These are phyloP conservation scores for Cottoperca gobio DNA, from an alignment of 2,797 vertebrate genomes.

Conservation along the genomic window DNA sequence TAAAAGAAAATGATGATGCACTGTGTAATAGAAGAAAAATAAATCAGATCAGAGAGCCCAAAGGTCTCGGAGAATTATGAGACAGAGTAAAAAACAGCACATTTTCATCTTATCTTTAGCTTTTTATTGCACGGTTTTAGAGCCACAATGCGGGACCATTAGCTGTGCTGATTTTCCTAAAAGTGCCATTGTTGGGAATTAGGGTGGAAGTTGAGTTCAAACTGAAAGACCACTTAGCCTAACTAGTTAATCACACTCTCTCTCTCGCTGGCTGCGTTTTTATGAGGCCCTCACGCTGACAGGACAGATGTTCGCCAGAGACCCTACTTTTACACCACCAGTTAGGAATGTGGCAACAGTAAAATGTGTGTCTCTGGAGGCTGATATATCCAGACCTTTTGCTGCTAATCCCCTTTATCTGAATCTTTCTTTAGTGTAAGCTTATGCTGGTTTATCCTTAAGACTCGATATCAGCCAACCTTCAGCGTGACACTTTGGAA, in stretches of 20 bases:
- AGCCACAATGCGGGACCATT: slow-evolving; percentile 56
- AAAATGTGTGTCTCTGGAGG: slow-evolving; percentile 62
- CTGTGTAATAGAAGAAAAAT: slow-evolving; percentile 51
- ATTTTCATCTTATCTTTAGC: slow-evolving; percentile 55
- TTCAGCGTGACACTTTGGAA: slow-evolving; percentile 60
- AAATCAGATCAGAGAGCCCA: slow-evolving; percentile 62
- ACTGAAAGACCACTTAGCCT: slow-evolving; percentile 76
- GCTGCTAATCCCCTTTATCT: slow-evolving; percentile 80
- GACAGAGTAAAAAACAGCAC: not conserved
- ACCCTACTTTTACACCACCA: slow-evolving; percentile 73
- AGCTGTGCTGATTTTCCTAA: slow-evolving; percentile 62
- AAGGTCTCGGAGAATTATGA: slow-evolving; percentile 55
- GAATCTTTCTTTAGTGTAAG: slow-evolving; percentile 69
- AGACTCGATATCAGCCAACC: slow-evolving; percentile 69
- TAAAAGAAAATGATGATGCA: slow-evolving; percentile 60
- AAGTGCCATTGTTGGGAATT: slow-evolving; percentile 74
- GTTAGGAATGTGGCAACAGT: slow-evolving; percentile 79
- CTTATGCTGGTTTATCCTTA: slow-evolving; percentile 76
- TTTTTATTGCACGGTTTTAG: slow-evolving; percentile 60
- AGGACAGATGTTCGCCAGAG: slow-evolving; percentile 82
- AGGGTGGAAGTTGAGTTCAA: slow-evolving; percentile 67
- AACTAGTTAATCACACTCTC: slow-evolving; percentile 76
- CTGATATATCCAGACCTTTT: slow-evolving; percentile 70
- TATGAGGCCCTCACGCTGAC: slow-evolving; percentile 77
- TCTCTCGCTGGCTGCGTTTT: slow-evolving; percentile 57